A percentile compares a stretch with the other conserved stretches of the same genome.
These are phyloP conservation scores for Leuciscus waleckii DNA, from an alignment of 2,797 vertebrate genomes.

Conservation along the genomic window DNA sequence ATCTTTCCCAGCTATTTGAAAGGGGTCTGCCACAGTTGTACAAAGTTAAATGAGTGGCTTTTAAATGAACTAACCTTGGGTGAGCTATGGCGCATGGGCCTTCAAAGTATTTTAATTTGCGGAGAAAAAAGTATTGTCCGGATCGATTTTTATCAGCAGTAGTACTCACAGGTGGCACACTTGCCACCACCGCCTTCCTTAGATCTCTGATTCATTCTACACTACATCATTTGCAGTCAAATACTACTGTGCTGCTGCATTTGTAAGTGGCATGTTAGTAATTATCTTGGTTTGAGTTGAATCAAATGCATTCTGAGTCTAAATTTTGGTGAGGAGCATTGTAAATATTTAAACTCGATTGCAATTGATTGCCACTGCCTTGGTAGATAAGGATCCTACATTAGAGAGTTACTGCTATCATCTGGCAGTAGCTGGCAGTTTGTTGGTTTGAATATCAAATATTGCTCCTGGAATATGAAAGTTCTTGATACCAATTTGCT, in stretches of 20 bases:
- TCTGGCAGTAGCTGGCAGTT: not conserved
- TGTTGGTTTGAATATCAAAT: constrained; percentile 21
- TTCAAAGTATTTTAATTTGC: constrained; percentile 14
- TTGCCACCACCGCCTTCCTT: not conserved
- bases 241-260: not conserved
- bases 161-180: constrained; percentile 22
- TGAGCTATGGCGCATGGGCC: not conserved
- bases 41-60: constrained; percentile 64
- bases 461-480: constrained; percentile 5
- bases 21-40: constrained; percentile 58
- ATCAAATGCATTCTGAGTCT: not conserved
- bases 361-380: not conserved
- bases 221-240: constrained; percentile 8
- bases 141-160: constrained; percentile 24
- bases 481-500: not conserved
- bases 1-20: constrained; percentile 56
- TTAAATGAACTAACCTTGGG: constrained; percentile 57
- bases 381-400: constrained; percentile 1
- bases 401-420: constrained; percentile 1
- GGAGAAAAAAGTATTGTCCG: constrained; percentile 10
- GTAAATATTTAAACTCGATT: not conserved
- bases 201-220: constrained; percentile 1
- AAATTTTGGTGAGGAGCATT: not conserved
- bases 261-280: not conserved
- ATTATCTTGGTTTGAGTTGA: constrained; percentile 9